These are phyloP conservation scores for Gerris lacustris DNA, from an alignment of 2,888 invertebrate species.

Conservation along the genomic window DNA sequence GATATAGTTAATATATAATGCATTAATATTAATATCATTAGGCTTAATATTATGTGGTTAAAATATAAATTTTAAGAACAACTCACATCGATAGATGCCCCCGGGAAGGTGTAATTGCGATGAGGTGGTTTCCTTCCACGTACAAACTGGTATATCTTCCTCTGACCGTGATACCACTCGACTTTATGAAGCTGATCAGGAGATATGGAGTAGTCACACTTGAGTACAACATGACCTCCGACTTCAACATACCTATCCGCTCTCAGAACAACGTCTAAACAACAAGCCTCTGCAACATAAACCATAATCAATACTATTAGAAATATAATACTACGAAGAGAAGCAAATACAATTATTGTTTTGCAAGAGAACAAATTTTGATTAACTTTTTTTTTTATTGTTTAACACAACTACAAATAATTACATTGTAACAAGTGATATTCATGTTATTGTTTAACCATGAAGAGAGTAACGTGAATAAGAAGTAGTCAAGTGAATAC, in stretches of 20 bases:
- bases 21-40: too few relatives aligned
- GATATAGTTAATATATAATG: too few relatives aligned
- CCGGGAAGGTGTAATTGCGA: constrained; percentile 52
- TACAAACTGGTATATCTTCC: constrained; percentile 70
- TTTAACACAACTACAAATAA: too few relatives aligned
- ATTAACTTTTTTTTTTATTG: too few relatives aligned
- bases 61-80: too few relatives aligned
- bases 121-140: constrained; percentile 59
- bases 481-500: too few relatives aligned
- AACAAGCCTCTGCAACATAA: constrained; percentile 21
- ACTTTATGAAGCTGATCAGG: constrained; percentile 65
- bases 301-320: neutral
- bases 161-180: constrained; percentile 55
- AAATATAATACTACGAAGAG: neutral
- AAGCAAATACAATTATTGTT: neutral
- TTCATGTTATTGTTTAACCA: too few relatives aligned
- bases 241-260: constrained; percentile 60
- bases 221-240: constrained; percentile 55
- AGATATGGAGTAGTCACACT: constrained; percentile 63
- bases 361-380: neutral
- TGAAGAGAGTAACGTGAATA: too few relatives aligned
- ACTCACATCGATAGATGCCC: constrained; percentile 65
- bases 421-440: too few relatives aligned
- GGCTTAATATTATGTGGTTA: too few relatives aligned
- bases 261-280: constrained; percentile 49